Conservation (phyloP, 2,888 invertebrate species). For the Meandrusa payeni region DNA sequence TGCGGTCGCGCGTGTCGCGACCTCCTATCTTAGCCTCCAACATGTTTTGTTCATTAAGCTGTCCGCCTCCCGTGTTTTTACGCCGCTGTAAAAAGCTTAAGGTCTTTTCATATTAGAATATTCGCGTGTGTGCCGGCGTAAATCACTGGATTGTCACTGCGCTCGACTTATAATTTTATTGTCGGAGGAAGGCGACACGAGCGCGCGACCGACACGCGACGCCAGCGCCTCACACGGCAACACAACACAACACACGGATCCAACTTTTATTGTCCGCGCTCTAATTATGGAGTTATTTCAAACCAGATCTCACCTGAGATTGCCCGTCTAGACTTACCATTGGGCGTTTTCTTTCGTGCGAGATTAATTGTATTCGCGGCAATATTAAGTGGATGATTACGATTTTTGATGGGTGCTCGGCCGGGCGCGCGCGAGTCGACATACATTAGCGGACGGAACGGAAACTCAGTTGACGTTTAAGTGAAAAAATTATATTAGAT, state of each 20-base stretch:
- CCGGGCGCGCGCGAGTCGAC: slow-evolving; percentile 28
- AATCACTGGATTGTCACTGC: slow-evolving; percentile 80
- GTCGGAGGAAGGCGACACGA: slow-evolving; percentile 75
- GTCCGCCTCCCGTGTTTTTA: slow-evolving; percentile 68
- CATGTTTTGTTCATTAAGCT: slow-evolving; percentile 74
- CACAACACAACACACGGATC: slow-evolving; percentile 61
- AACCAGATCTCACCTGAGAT: slow-evolving; percentile 70
- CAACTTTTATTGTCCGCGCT: slow-evolving; percentile 68
- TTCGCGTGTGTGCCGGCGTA: slow-evolving; percentile 77
- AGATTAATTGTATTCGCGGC: slow-evolving; percentile 61
- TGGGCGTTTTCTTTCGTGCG: slow-evolving; percentile 63
- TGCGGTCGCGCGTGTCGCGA: slow-evolving; percentile 54
- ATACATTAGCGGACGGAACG: slow-evolving; percentile 23
- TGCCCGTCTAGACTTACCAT: slow-evolving; percentile 61
- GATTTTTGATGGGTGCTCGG: slow-evolving; percentile 53
- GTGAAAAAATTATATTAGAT: slow-evolving; percentile 14
- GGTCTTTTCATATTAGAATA: slow-evolving; percentile 71
- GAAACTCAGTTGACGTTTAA: slow-evolving; percentile 9
- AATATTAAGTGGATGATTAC: slow-evolving; percentile 57
- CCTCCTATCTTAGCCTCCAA: slow-evolving; percentile 54
- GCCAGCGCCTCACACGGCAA: slow-evolving; percentile 43
- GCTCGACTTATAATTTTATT: slow-evolving; percentile 80
- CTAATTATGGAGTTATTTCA: slow-evolving; percentile 66
- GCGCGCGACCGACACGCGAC: slow-evolving; percentile 65
- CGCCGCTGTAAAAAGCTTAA: slow-evolving; percentile 59